A percentile compares a stretch with the other conserved stretches of the same genome.
phyloP scores from a whole-genome alignment of 2,888 invertebrate species.

The Hofmannophila pseudospretella region DNA sequence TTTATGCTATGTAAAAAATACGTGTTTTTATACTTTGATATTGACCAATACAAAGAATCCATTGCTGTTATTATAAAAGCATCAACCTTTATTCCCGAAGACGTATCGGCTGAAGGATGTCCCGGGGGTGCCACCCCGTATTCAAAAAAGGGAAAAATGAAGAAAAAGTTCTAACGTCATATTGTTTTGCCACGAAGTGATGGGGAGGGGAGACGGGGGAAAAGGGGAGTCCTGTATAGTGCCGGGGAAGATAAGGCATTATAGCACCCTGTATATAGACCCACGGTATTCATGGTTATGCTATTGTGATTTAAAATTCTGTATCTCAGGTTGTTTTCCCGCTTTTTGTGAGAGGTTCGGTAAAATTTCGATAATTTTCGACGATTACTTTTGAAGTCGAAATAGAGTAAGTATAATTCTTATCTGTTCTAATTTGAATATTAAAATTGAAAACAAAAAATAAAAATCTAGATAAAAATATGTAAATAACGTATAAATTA shows the following conservation, averaged over 20 bases:
- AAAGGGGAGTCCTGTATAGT: slow-evolving; percentile 59
- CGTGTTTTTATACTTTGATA: too few relatives aligned
- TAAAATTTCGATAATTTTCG: too few relatives aligned
- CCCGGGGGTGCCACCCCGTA: slow-evolving; percentile 57
- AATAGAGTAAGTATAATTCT: too few relatives aligned
- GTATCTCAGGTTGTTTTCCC: slow-evolving; percentile 40
- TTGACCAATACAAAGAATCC: too few relatives aligned
- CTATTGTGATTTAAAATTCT: slow-evolving; percentile 53
- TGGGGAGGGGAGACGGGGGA: slow-evolving; percentile 28
- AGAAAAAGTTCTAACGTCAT: slow-evolving; percentile 77
- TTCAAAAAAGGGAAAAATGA: slow-evolving; percentile 72
- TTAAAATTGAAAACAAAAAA: too few relatives aligned
- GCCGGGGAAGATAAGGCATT: slow-evolving; percentile 68
- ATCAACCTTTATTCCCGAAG: slow-evolving; percentile 47
- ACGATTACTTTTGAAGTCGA: too few relatives aligned
- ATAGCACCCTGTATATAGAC: slow-evolving; percentile 49
- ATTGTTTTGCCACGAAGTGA: slow-evolving; percentile 74
- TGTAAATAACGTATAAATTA: too few relatives aligned
- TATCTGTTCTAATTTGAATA: too few relatives aligned
- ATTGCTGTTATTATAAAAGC: slow-evolving; percentile 25
- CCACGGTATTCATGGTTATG: not conserved
- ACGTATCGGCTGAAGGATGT: slow-evolving; percentile 59
- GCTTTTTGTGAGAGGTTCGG: too few relatives aligned
- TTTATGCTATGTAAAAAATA: too few relatives aligned
- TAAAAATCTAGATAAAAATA: too few relatives aligned